phyloP scores from a whole-genome alignment of 1,140 invertebrate genomes.

The Argopecten irradians region DNA sequence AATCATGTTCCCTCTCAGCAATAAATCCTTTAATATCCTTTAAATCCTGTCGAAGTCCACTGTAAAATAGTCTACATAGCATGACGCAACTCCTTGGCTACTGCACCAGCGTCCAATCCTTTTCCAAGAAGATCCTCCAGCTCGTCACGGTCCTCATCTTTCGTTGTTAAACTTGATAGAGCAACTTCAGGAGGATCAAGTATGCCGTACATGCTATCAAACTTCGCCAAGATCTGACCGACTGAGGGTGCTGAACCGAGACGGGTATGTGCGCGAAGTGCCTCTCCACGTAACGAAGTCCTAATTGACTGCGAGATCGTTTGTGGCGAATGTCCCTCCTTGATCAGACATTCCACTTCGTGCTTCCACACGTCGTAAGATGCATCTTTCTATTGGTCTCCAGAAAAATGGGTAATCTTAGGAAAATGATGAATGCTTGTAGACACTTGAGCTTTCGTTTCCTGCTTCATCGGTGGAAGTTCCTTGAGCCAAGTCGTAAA shows the following conservation, averaged over 20 bases:
- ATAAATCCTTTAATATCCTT: not conserved
- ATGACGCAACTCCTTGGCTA: not conserved
- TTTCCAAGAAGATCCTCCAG: not conserved
- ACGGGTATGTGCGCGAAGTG: not conserved
- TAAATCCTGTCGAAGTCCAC: constrained; percentile 23
- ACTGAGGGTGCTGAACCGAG: constrained; percentile 28
- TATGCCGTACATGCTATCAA: constrained; percentile 33
- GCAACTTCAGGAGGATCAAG: constrained; percentile 29
- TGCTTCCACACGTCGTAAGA: constrained; percentile 29
- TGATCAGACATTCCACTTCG: constrained; percentile 12
- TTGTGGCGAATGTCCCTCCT: not conserved
- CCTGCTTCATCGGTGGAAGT: not conserved
- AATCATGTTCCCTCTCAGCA: not conserved
- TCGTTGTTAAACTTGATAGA: not conserved
- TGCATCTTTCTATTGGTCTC: not conserved
- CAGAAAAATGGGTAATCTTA: not conserved
- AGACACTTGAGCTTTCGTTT: not conserved
- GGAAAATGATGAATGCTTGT: not conserved
- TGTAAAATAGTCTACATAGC: not conserved
- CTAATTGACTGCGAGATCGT: constrained; percentile 6
- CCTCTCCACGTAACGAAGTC: constrained; percentile 24
- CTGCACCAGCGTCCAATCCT: not conserved
- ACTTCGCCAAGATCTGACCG: not conserved
- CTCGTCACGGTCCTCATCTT: no score
- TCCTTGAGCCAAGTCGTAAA: not conserved